phyloP scores from a whole-genome alignment of 2,888 invertebrate genomes.

The Pasiphila rectangulata region DNA sequence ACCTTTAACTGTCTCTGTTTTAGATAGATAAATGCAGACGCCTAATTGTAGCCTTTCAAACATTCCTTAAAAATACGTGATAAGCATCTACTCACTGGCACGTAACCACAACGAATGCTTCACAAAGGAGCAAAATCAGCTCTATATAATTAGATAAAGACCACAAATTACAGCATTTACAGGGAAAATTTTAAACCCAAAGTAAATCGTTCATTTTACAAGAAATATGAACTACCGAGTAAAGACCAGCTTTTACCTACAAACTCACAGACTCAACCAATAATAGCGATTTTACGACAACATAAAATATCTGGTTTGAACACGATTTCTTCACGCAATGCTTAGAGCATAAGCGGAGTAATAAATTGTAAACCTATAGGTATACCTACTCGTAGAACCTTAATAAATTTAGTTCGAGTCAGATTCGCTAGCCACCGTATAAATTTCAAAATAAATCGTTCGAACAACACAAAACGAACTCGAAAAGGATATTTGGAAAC shows the following conservation, averaged over 20 bases:
- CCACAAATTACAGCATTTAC: too few species aligned
- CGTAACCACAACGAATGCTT: too few species aligned
- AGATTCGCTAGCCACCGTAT: conserved; percentile 65
- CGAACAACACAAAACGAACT: conserved; percentile 54
- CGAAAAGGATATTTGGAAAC: conserved; percentile 49
- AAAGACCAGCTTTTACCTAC: conserved; percentile 13
- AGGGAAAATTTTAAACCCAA: too few species aligned
- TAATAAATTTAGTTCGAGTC: conserved; percentile 72
- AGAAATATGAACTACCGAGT: not conserved
- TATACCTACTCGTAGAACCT: too few species aligned
- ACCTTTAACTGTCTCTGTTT: too few species aligned
- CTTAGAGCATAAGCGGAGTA: conserved; percentile 50
- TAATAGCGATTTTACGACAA: conserved; percentile 29
- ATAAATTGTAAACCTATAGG: conserved; percentile 62
- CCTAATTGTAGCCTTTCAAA: too few species aligned
- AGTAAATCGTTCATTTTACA: too few species aligned
- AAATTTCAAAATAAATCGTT: conserved; percentile 75
- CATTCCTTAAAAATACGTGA: too few species aligned
- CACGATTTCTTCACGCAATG: conserved; percentile 50
- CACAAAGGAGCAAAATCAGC: too few species aligned
- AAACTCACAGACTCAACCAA: conserved; percentile 14
- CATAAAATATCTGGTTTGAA: conserved; percentile 38
- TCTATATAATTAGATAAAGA: too few species aligned
- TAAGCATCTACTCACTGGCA: too few species aligned
- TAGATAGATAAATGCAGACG: too few species aligned